Base-by-base conservation (phyloP, 1,140 invertebrate genomes). In the Harpegnathos saltator region DNA sequence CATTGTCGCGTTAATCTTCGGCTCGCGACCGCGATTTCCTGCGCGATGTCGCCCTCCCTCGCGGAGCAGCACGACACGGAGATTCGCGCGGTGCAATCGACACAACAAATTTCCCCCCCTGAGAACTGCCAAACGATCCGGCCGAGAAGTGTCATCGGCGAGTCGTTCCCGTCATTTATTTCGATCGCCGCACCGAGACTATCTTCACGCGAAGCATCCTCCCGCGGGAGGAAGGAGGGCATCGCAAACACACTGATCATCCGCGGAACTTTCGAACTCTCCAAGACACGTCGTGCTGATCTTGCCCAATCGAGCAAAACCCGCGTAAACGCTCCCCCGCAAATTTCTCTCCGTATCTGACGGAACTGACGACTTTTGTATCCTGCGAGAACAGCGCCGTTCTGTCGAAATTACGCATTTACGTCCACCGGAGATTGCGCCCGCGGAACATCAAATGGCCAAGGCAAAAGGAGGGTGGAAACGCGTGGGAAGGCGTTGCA, bases 61-160 rank as follows among this genome's bases (percentile, higher is more conserved):
- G n/a, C n/a, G n/a, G n/a, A n/a, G n/a, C n/a, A n/a, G n/a, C n/a
- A n/a, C n/a, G n/a, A n/a, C 3, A 19, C 1, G 1, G 33, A n/a
- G 7, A n/a, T 58, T 19, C 29, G 4, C 50, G 12, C 26, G 14
- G 38, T 44, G 50, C 56, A 24, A 50, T 22, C 22, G 24, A n/a
- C 26, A 86, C 85, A 1, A 33, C 4, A 69, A 80, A 86, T 86
- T 87, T 84, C 50, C 24, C 29, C 26, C 44, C 24, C 48, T 52
- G 4, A 1, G 9, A 0, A 44, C 33, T 59, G 44, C 50, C 29
- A 44, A 24, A 71, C 52, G 50, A 33, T 24, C 48, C n/a, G 29
- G 1, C 73, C 52, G 38, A 44, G 9, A 44, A 44, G 38, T n/a
- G n/a, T 19, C 0, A 17, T 26, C 56, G 66, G 38, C 38, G 38